These are phyloP conservation scores for Lasioglossum leucozonium DNA, from an alignment of 2,888 invertebrate genomes.

Conservation along the genomic window DNA sequence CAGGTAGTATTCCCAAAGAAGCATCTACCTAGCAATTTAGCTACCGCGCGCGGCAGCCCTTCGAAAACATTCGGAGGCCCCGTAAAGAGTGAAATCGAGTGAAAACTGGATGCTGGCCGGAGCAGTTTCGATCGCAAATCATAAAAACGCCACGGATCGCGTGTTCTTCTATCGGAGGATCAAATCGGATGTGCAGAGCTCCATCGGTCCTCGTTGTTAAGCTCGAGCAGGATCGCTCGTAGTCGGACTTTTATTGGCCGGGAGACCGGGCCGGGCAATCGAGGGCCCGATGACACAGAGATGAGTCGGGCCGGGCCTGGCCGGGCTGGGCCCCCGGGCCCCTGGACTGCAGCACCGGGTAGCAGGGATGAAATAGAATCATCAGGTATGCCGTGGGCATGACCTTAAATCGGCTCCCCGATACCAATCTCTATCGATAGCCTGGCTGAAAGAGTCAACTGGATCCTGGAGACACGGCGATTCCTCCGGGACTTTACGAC, in stretches of 20 bases:
- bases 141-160: not conserved
- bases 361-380: constrained; percentile 81
- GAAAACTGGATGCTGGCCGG: too few relatives aligned
- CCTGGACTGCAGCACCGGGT: not conserved
- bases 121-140: not conserved
- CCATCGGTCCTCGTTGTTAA: constrained; percentile 17
- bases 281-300: constrained; percentile 77
- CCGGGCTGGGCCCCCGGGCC: constrained; percentile 49
- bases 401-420: constrained; percentile 80
- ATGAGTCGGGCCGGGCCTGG: constrained; percentile 66
- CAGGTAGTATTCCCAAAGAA: not conserved
- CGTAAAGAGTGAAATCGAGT: not conserved
- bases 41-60: not conserved
- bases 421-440: constrained; percentile 83
- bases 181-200: not conserved
- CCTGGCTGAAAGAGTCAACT: constrained; percentile 70
- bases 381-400: constrained; percentile 77
- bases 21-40: not conserved
- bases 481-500: constrained; percentile 80
- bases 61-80: too few relatives aligned
- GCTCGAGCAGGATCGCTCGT: constrained; percentile 15
- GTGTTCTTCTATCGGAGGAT: not conserved
- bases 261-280: constrained; percentile 65
- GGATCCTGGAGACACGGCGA: constrained; percentile 77
- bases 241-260: constrained; percentile 49